A percentile compares a stretch with the other conserved stretches of the same genome.
Conservation (phyloP, 2,113 vertebrate species). For the Salvelinus fontinalis region DNA sequence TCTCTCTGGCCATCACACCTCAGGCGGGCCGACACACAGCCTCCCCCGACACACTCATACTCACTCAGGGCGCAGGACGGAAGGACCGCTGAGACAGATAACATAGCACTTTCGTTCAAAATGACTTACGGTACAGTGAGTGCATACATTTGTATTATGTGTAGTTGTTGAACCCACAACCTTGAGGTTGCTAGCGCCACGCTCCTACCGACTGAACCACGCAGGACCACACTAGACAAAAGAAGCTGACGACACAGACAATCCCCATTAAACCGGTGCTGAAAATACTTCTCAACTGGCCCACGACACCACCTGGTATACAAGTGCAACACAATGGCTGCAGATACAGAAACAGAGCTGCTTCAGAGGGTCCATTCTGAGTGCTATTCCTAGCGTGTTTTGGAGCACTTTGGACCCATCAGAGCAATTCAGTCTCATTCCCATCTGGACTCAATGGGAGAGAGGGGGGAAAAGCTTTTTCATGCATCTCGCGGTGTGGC, state of each 20-base stretch:
- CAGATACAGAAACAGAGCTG: background rate
- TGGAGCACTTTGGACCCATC: background rate
- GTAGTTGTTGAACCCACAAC: no score
- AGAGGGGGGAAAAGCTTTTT: constrained; percentile 26
- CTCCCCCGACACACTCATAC: constrained; percentile 79
- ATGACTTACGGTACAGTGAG: background rate
- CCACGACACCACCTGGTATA: background rate
- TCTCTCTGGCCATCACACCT: constrained; percentile 82
- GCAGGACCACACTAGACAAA: no score
- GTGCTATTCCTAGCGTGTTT: background rate
- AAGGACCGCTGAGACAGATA: constrained; percentile 63
- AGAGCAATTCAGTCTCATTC: no score
- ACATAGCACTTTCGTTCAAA: constrained; percentile 20
- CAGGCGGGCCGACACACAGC: constrained; percentile 78
- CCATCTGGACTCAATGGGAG: background rate
- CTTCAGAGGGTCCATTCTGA: background rate
- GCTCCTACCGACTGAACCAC: no score
- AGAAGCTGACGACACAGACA: no score
- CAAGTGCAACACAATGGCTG: background rate
- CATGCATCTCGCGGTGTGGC: constrained; percentile 9
- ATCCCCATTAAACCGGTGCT: background rate
- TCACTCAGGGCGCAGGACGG: constrained; percentile 82
- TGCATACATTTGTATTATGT: no score
- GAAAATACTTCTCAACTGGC: background rate
- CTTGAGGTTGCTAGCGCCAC: no score